Conservation (phyloP, 1,140 invertebrate species). For the Zaprionus lachaisei region DNA sequence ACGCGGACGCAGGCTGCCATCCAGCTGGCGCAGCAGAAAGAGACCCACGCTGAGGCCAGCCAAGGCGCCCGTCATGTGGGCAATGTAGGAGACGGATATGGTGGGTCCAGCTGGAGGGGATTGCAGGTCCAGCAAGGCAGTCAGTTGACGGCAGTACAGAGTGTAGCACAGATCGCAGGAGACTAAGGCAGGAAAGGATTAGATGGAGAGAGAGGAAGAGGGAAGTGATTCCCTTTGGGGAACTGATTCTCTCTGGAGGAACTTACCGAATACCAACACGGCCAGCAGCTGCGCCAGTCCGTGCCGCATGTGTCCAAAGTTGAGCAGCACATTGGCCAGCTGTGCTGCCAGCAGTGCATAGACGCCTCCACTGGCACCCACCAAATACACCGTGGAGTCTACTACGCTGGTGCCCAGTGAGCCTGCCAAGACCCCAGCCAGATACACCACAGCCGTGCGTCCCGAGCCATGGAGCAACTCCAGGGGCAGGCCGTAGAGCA, state of each 20-base stretch:
- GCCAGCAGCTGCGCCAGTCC: conserved; percentile 94
- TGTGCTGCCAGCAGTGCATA: conserved; percentile 97
- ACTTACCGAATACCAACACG: conserved; percentile 95
- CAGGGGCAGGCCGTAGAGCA: conserved; percentile 94
- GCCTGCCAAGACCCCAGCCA: conserved; percentile 96
- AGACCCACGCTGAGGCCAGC: conserved; percentile 95
- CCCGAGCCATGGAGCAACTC: conserved; percentile 97
- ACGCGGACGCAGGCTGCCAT: conserved; percentile 95
- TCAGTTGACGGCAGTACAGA: conserved; percentile 94
- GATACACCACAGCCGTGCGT: conserved; percentile 94
- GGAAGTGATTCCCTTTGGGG: neutral
- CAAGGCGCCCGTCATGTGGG: conserved; percentile 95
- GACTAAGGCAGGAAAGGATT: conserved; percentile 86
- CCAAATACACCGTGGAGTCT: conserved; percentile 96
- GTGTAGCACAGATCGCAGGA: conserved; percentile 97
- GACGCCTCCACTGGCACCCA: conserved; percentile 96
- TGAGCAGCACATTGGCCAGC: conserved; percentile 96
- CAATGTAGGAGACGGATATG: conserved; percentile 97
- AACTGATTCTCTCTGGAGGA: neutral
- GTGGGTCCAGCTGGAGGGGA: conserved; percentile 86
- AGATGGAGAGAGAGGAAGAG: conserved; percentile 50
- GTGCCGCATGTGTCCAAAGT: conserved; percentile 98
- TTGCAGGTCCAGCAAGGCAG: conserved; percentile 85
- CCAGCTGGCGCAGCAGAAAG: conserved; percentile 97
- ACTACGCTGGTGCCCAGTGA: conserved; percentile 96